These are phyloP conservation scores for Sinocyclocheilus maitianheensis DNA, from an alignment of 2,113 vertebrate species.

Conservation along the genomic window DNA sequence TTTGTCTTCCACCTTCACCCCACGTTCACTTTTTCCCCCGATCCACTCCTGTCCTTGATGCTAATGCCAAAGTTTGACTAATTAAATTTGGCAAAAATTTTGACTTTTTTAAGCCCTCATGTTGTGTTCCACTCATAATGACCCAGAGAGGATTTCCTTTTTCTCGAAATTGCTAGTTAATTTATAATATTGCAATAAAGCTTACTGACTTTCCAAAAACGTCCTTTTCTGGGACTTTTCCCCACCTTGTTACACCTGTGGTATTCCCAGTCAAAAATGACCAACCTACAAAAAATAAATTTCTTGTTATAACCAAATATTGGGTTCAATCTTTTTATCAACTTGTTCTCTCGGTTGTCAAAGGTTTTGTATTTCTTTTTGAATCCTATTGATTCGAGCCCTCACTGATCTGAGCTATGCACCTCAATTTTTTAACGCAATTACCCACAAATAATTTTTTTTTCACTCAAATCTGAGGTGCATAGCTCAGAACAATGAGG, in stretches of 20 bases:
- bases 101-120: neutral
- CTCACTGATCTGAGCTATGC: neutral
- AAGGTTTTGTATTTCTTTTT: neutral
- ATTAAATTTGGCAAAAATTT: slow-evolving; percentile 24
- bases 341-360: neutral
- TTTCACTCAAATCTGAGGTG: neutral
- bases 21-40: neutral
- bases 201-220: no score
- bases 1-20: slow-evolving; percentile 18
- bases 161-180: neutral
- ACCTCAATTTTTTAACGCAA: neutral
- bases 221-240: no score
- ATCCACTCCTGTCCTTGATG: neutral
- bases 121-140: neutral
- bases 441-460: neutral
- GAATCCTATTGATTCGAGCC: neutral
- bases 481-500: neutral
- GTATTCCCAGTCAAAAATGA: neutral
- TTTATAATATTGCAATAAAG: neutral
- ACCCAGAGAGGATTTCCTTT: neutral
- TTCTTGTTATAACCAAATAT: neutral
- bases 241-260: neutral
- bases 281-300: no score
- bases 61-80: slow-evolving; percentile 10
- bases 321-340: neutral